These are phyloP conservation scores for Scopus umbretta DNA, from an alignment of 2,113 vertebrate species.

Conservation along the genomic window DNA sequence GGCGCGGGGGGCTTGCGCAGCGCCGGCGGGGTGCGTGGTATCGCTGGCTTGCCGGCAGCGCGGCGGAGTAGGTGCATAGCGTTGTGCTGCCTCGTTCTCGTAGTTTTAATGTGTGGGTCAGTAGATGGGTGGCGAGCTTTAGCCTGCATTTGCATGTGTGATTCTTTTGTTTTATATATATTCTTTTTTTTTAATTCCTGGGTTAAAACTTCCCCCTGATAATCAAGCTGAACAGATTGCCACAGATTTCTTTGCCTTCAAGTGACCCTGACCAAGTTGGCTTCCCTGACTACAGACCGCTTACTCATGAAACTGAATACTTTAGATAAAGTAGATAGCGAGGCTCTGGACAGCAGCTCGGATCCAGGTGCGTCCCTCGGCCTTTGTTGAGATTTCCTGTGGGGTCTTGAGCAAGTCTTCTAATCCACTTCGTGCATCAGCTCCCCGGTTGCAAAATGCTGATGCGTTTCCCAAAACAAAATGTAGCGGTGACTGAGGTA, in stretches of 20 bases:
- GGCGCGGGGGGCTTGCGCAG: background rate
- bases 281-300: background rate
- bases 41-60: background rate
- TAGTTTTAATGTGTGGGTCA: too few species aligned
- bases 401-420: background rate
- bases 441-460: background rate
- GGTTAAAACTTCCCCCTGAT: background rate
- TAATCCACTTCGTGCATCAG: background rate
- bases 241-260: accelerated
- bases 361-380: background rate
- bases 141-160: background rate
- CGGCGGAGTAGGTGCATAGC: accelerated
- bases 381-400: background rate
- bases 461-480: background rate
- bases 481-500: background rate
- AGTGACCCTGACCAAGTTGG: background rate
- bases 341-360: background rate
- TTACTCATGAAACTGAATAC: too few species aligned
- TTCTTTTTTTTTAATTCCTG: background rate
- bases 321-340: background rate
- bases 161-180: accelerated
- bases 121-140: background rate
- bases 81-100: background rate
- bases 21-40: background rate
- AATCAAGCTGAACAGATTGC: accelerated